Conservation (phyloP, 2,113 vertebrate genomes). For the Mus pahari region DNA sequence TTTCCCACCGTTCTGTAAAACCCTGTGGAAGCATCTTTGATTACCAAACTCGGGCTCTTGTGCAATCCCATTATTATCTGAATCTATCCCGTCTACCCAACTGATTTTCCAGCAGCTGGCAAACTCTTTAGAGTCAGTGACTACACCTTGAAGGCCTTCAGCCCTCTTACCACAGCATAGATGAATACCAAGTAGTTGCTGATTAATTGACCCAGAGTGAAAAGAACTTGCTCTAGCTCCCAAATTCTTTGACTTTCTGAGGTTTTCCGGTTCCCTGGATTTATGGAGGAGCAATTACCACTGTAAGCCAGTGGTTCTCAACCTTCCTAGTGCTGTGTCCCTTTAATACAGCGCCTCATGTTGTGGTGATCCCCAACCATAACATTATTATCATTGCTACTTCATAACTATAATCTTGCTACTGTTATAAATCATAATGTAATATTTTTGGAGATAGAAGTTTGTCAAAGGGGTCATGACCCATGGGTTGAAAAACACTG, state of each 20-base stretch:
- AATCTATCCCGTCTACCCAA: conserved; percentile 3
- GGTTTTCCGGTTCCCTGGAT: neutral
- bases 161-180: neutral
- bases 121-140: neutral
- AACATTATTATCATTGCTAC: neutral
- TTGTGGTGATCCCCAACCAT: neutral
- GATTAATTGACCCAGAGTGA: neutral
- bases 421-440: neutral
- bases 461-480: neutral
- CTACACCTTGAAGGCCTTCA: neutral
- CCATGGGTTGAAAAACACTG: neutral
- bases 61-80: conserved; percentile 21
- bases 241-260: neutral
- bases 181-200: conserved; percentile 1
- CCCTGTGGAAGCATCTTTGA: neutral
- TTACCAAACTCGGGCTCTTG: conserved; percentile 25
- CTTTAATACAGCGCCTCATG: neutral
- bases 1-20: neutral
- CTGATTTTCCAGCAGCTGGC: conserved; percentile 33
- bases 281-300: neutral
- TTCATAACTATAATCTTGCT: neutral
- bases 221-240: neutral
- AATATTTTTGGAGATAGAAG: neutral
- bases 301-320: neutral
- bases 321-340: neutral